Evolutionary conservation across 2,888 invertebrate genomes (phyloP).

Genomic region (Epinotia nisella): DNA sequence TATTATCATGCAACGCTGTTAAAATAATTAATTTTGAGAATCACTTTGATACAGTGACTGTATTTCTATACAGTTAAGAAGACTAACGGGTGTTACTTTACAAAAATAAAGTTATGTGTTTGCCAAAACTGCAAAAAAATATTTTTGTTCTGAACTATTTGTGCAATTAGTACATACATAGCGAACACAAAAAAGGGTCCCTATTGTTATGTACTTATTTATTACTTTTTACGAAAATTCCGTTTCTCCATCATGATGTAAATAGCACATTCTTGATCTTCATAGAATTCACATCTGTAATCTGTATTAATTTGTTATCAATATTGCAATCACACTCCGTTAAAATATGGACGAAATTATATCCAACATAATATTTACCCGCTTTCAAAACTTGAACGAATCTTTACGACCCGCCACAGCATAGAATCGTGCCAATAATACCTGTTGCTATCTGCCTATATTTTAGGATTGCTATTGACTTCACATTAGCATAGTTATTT

Average conservation of each 20-base stretch:
- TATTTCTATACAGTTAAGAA: not conserved
- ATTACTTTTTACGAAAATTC: too few species aligned
- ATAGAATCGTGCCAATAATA: constrained; percentile 25
- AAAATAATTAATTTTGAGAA: not conserved
- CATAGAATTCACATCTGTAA: not conserved
- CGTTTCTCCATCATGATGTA: too few species aligned
- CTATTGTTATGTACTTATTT: too few species aligned
- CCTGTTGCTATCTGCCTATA: constrained; percentile 34
- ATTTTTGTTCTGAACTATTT: too few species aligned
- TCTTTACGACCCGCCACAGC: constrained; percentile 30
- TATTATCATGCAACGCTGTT: constrained; percentile 14
- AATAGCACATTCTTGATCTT: not conserved
- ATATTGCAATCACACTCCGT: not conserved
- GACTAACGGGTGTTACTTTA: not conserved
- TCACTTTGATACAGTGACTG: not conserved
- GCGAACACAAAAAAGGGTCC: too few species aligned
- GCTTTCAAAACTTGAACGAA: constrained; percentile 23
- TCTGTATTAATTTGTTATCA: not conserved
- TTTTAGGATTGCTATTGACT: constrained; percentile 41
- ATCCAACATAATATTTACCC: constrained; percentile 11
- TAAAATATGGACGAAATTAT: constrained; percentile 18
- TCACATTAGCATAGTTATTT: constrained; percentile 41
- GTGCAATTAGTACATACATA: too few species aligned
- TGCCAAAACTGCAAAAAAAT: too few species aligned
- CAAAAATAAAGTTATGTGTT: not conserved